Base-by-base conservation (phyloP, 2,113 vertebrate genomes). In the Nannobrachium achirus region DNA sequence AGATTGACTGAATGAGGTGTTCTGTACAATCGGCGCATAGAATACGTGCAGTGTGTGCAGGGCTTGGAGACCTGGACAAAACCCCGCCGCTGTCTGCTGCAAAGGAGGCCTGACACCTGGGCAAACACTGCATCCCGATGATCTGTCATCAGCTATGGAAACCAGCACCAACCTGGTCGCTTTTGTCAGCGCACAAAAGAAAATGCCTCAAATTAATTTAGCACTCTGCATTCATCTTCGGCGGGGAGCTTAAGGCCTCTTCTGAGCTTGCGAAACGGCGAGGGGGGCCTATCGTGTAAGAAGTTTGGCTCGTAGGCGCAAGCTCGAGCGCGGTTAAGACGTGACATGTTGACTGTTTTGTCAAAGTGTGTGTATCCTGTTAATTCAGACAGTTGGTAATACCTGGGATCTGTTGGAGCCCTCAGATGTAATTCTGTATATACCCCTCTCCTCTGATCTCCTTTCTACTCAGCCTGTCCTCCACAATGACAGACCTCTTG, bases 111-210 rank as follows among this genome's bases (percentile, higher is more conserved):
- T 87, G 90, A 93, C 92, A 95, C 93, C 93, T 94, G 93, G 92
- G 89, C 92, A 93, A 95, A 94, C 85, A 94, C 88, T 86, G 90
- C 89, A 86, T 82, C 90, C 89, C 85, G 78, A 88, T 89, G 87
- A 88, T 93, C 94, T 95, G 93, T 96, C 94, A 94, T 92, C 91
- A 57, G 79, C 84, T 89, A 89, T 91, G 86, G 92, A 93, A 93
- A 90, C 81, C 84, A 91, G 91, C 89, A 87, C 90, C 91, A 93
- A 91, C 91, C 77, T 86, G 84, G 86, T 88, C 81, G 89, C 84
- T 78, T 92, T 88, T 92, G 86, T 86, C 91, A 89, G 89, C 69
- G 76, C 69, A 93, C 91, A 92, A 92, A 92, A 92, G 88, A 88
- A 89, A 89, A 91, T 87, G 87, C 88, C 86, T 90, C 84, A 92